Evolutionary conservation across 2,888 invertebrate species (phyloP).

Genomic region (Erebia ligea): DNA sequence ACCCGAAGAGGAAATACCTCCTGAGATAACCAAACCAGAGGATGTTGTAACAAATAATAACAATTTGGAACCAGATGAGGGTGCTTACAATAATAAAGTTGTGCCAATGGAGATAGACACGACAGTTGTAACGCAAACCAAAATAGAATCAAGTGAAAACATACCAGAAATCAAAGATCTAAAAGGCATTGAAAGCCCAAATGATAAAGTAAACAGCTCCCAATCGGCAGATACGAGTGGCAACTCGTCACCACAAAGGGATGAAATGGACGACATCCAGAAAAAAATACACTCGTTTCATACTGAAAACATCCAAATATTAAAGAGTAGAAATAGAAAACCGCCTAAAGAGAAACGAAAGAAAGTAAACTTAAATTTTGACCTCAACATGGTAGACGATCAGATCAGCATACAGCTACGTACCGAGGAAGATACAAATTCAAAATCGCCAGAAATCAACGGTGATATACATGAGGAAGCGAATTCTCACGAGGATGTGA

Average conservation of each 20-base stretch:
- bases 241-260: slow-evolving; percentile 76
- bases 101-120: slow-evolving; percentile 78
- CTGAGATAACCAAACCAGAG: slow-evolving; percentile 59
- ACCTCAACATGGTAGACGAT: slow-evolving; percentile 80
- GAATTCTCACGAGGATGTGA: slow-evolving; percentile 57
- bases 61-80: slow-evolving; percentile 66
- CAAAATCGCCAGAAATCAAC: slow-evolving; percentile 61
- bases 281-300: slow-evolving; percentile 85
- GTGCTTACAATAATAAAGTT: slow-evolving; percentile 64
- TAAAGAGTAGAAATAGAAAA: slow-evolving; percentile 85
- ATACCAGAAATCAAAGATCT: slow-evolving; percentile 55
- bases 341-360: slow-evolving; percentile 78
- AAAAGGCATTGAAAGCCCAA: slow-evolving; percentile 66
- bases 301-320: slow-evolving; percentile 84
- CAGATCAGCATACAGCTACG: slow-evolving; percentile 78
- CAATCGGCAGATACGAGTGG: slow-evolving; percentile 78
- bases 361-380: slow-evolving; percentile 81
- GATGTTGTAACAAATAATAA: slow-evolving; percentile 67
- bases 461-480: slow-evolving; percentile 69
- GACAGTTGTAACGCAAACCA: slow-evolving; percentile 65
- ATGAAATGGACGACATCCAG: slow-evolving; percentile 85
- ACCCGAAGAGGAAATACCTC: slow-evolving; percentile 67
- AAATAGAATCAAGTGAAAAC: slow-evolving; percentile 64
- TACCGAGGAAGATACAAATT: slow-evolving; percentile 60
- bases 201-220: slow-evolving; percentile 67